Evolutionary conservation across 2,888 invertebrate species (phyloP), one percentile per base, ranked within the genome.

Genomic region (Petrolisthes manimaculis): DNA sequence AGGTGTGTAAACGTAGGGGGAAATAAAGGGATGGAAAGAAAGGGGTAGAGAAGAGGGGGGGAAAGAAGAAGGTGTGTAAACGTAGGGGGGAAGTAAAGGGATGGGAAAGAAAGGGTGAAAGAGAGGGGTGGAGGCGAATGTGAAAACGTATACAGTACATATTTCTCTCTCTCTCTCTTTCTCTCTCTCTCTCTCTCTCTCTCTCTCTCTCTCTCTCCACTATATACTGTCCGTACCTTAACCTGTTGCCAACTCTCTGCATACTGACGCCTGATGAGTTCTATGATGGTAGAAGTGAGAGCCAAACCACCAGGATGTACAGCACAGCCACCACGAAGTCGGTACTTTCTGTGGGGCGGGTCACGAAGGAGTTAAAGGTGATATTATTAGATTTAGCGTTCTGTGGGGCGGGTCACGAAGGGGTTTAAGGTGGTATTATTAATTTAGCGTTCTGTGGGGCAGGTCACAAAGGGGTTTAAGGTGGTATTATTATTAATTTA

Each of bases 231-330:
- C n/a, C 74, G 53, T 78, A 89, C 90, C 93, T 96, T 95, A 91
- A 96, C 93, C 92, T 95, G 95, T 92, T 96, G 95, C 97, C 97
- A 97, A 91, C 97, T 97, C 92, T 96, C 95, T 51, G 97, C 96
- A 93, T 97, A 97, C 93, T 97, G 97, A 91, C 97, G 94, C 84
- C 97, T 94, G 86, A 97, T 97, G 92, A 97, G 94, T 93, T 97
- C 97, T 92, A 97, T 97, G 92, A 97, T 97, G 71, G 97, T 97
- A 18, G 97, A 97, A 0, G 97, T 97, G 91, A 97, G 93, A 24
- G 97, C 97, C 93, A 97, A 93, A 6, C 97, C 91, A 97, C 96
- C 92, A 97, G 94, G 92, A 97, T 97, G 93, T 97, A 97, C 37
- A 37, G 93, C 97, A 97, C n/a, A 97, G 94, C 37, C 91, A 97